Conservation (phyloP, 2,797 vertebrate species). For the Pangasius sanitwongsei region DNA sequence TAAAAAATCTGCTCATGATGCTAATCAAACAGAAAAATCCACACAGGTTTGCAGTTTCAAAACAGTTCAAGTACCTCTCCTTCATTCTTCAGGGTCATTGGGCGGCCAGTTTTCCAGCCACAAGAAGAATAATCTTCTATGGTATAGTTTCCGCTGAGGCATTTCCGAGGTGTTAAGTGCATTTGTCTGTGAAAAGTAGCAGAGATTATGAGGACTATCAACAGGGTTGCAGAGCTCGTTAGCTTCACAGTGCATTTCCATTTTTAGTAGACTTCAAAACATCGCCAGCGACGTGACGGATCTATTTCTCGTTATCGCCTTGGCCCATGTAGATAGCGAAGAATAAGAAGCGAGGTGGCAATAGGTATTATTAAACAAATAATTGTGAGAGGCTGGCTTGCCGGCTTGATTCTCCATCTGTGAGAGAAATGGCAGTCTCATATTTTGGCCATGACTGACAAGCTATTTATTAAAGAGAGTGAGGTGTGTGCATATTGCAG, state of each 20-base stretch:
- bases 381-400: conserved; percentile 33
- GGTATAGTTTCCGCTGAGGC: conserved; percentile 42
- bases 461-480: conserved; percentile 27
- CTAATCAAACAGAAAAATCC: background rate
- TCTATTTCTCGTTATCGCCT: conserved; percentile 52
- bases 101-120: conserved; percentile 45
- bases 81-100: conserved; percentile 43
- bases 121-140: conserved; percentile 46
- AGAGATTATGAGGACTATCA: conserved; percentile 61
- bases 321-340: conserved; percentile 45
- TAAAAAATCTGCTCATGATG: background rate
- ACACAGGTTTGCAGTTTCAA: conserved; percentile 18
- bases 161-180: conserved; percentile 53
- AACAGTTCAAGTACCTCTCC: conserved; percentile 23
- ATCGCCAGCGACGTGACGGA: conserved; percentile 53
- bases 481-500: conserved; percentile 7
- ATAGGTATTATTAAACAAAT: conserved; percentile 51
- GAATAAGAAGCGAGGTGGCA: conserved; percentile 34
- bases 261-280: conserved; percentile 58
- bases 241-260: conserved; percentile 58
- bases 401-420: background rate
- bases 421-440: conserved; percentile 1
- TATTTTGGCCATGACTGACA: conserved; percentile 7
- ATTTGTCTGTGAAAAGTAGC: conserved; percentile 59
- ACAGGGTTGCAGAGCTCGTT: conserved; percentile 60